Evolutionary conservation across 1,140 invertebrate species (phyloP), one percentile per base, ranked within the genome.

Genomic region (Drosophila nannoptera): DNA sequence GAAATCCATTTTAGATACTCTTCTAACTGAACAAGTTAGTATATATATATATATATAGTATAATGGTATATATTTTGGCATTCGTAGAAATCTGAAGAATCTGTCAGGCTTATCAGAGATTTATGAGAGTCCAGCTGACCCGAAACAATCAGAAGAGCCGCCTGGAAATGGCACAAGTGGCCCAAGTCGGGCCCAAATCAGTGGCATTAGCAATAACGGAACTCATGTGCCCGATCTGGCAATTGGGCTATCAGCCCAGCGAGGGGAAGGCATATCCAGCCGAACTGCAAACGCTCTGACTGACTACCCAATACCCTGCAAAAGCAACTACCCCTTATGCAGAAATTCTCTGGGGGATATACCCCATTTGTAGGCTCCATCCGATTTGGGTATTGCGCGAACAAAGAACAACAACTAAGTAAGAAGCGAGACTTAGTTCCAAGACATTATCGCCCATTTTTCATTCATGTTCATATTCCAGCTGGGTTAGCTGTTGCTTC

Each of bases 141-240:
- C 29, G 8, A 45, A 56, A 56, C 14, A 65, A 6, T 8, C 36
- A 45, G 7, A 49, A 48, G 9, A n/a, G 32, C 22, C 29, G 32
- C 29, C 11, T 33, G 11, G 8, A 68, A 68, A 46, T 48, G 54
- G 59, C 50, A 48, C 59, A 55, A 14, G 29, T 16, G 7, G 40
- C 12, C 4, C 9, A 48, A 35, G 8, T 5, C 35, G 11, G 16
- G 22, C 61, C 53, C 38, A 65, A 69, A 69, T 69, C 67, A 40
- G 58, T 49, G 59, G 66, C 55, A 60, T 14, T 43, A 38, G 16
- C 43, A 43, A 29, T 61, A 86, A 69, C 81, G 81, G 75, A 87
- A 87, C 55, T 77, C 65, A 78, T 82, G 77, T 82, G 56, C 75
- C 53, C 77, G 68, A 87, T 87, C 68, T 65, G 58, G 29, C 59